Conservation (phyloP, 2,113 vertebrate genomes). For the Barbus barbus region DNA sequence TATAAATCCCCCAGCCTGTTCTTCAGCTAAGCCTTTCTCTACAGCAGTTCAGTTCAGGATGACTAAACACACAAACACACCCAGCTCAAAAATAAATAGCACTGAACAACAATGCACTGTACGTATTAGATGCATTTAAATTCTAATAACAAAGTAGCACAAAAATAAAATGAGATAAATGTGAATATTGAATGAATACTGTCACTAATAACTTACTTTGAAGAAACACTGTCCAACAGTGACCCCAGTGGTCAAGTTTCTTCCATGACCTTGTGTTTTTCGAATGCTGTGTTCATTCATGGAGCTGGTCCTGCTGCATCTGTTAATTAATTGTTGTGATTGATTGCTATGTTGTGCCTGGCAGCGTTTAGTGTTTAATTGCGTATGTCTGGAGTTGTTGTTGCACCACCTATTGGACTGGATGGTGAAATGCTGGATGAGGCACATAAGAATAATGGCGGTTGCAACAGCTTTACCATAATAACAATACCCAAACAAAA, state of each 20-base stretch:
- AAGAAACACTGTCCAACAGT: background rate
- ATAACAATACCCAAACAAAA: background rate
- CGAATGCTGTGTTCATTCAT: background rate
- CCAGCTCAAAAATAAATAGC: background rate
- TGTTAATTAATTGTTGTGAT: conserved; percentile 5
- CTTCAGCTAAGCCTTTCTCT: conserved; percentile 1
- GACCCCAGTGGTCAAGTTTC: background rate
- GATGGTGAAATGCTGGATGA: background rate
- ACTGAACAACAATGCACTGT: background rate
- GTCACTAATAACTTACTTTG: background rate
- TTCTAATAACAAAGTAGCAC: background rate
- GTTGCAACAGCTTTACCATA: background rate
- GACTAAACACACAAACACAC: conserved; percentile 28
- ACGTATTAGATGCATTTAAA: background rate
- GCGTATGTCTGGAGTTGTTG: background rate
- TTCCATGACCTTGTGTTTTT: background rate
- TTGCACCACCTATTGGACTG: background rate
- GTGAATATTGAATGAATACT: background rate
- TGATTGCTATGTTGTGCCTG: background rate
- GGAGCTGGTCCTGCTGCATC: background rate
- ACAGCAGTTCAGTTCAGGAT: conserved; percentile 19
- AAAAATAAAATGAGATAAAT: background rate
- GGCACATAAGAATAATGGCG: background rate
- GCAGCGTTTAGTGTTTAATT: background rate
- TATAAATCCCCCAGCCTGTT: conserved; percentile 5